Conservation (phyloP, 2,888 invertebrate genomes). For the Proisotoma minuta region DNA sequence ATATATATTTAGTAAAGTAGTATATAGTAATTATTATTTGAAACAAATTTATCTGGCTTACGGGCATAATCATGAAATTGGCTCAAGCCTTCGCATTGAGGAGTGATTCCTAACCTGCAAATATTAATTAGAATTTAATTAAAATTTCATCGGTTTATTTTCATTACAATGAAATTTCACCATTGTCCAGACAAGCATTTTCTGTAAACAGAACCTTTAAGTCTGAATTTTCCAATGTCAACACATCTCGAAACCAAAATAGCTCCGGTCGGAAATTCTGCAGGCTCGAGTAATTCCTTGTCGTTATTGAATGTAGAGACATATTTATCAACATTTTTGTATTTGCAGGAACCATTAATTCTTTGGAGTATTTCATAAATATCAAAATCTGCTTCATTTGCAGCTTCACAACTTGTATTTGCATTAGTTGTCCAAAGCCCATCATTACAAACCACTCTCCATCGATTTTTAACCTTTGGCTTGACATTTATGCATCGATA, state of each 20-base stretch:
- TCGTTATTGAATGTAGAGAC: conserved; percentile 78
- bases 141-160: no score
- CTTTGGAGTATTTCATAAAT: conserved; percentile 29
- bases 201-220: conserved; percentile 69
- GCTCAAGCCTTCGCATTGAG: conserved; percentile 73
- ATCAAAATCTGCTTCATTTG: conserved; percentile 16
- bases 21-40: no score
- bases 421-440: conserved; percentile 79
- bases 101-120: conserved; percentile 63
- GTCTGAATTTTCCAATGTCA: conserved; percentile 79
- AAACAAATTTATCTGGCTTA: conserved; percentile 53
- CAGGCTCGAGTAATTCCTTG: conserved; percentile 68
- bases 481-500: conserved; percentile 61
- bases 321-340: conserved; percentile 63
- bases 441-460: conserved; percentile 79
- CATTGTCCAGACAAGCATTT: conserved; percentile 73
- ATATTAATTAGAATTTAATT: no score
- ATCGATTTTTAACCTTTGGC: conserved; percentile 59
- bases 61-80: conserved; percentile 82
- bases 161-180: conserved; percentile 58
- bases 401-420: conserved; percentile 59
- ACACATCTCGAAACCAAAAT: conserved; percentile 65
- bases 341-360: conserved; percentile 60
- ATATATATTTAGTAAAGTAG: no score
- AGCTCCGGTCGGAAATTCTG: conserved; percentile 72